A percentile compares a stretch with the other conserved stretches of the same genome.
These are phyloP conservation scores for Enteromius treurensis DNA, from an alignment of 2,797 vertebrate species.

Conservation along the genomic window DNA sequence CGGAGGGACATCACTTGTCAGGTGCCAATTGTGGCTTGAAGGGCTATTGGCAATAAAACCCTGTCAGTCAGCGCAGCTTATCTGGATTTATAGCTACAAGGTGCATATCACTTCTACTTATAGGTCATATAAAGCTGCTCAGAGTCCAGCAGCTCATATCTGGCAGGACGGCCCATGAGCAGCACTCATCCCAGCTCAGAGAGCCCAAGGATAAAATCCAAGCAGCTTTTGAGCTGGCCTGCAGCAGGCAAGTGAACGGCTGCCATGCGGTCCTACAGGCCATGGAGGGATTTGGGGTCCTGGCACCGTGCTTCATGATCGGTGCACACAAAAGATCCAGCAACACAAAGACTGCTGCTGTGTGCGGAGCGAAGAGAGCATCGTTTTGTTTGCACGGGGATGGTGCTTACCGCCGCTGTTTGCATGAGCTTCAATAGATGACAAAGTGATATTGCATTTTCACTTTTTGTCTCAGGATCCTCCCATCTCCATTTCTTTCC, in stretches of 20 bases:
- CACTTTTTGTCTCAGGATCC: background rate
- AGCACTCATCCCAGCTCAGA: constrained; percentile 16
- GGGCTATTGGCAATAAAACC: constrained; percentile 23
- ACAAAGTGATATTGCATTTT: background rate
- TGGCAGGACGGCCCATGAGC: constrained; percentile 15
- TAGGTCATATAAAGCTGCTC: constrained; percentile 26
- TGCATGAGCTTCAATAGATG: constrained; percentile 4
- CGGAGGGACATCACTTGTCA: constrained; percentile 1
- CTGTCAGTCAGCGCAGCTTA: constrained; percentile 30
- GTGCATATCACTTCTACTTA: constrained; percentile 15
- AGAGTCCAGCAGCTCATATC: constrained; percentile 17
- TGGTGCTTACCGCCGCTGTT: background rate
- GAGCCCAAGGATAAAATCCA: background rate
- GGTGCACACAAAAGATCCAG: background rate
- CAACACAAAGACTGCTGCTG: background rate
- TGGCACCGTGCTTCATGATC: constrained; percentile 16
- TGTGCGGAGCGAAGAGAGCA: constrained; percentile 1
- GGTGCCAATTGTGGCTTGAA: background rate
- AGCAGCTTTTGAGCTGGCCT: constrained; percentile 8
- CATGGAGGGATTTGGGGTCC: constrained; percentile 6
- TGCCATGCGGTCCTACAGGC: constrained; percentile 2
- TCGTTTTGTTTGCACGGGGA: background rate
- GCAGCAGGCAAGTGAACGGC: constrained; percentile 2
- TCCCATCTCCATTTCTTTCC: background rate
- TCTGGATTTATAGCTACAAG: constrained; percentile 32